These are phyloP conservation scores for Lucilia cuprina DNA, from an alignment of 1,140 invertebrate genomes.

Conservation along the genomic window DNA sequence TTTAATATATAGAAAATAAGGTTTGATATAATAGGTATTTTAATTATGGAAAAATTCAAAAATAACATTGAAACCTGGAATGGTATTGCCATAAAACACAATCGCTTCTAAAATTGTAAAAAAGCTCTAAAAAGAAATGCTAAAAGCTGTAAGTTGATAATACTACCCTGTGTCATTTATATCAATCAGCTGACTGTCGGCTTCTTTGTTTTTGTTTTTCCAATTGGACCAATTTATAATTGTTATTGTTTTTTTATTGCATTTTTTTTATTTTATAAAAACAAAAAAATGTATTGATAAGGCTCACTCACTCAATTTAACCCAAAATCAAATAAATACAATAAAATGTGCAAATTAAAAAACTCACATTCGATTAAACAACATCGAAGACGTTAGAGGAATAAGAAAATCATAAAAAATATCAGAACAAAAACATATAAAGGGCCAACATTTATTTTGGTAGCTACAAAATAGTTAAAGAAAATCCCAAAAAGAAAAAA, in stretches of 20 bases:
- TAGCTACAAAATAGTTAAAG: neutral
- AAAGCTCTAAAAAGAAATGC: too few relatives aligned
- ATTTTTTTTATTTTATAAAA: neutral
- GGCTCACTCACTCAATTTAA: neutral
- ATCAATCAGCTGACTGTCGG: neutral
- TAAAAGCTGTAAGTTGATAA: neutral
- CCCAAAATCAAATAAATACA: constrained; percentile 4
- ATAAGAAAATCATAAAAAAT: neutral
- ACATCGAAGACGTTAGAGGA: neutral
- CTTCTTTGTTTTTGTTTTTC: neutral
- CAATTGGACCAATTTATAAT: constrained; percentile 4
- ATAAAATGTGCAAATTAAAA: constrained; percentile 5
- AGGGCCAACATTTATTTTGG: neutral
- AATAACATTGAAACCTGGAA: too few relatives aligned
- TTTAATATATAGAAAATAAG: too few relatives aligned
- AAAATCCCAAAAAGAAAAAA: neutral
- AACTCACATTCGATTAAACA: neutral
- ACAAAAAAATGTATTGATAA: constrained; percentile 1
- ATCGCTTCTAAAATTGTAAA: too few relatives aligned
- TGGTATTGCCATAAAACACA: too few relatives aligned
- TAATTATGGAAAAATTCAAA: too few relatives aligned
- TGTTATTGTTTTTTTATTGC: neutral
- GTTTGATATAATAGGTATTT: too few relatives aligned
- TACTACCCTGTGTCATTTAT: neutral
- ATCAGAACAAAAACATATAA: neutral